Base-by-base conservation (phyloP, 30 jellyfish, hydroid and myxozoan genomes). In the Aurelia aurita complex sp. Pacific region DNA sequence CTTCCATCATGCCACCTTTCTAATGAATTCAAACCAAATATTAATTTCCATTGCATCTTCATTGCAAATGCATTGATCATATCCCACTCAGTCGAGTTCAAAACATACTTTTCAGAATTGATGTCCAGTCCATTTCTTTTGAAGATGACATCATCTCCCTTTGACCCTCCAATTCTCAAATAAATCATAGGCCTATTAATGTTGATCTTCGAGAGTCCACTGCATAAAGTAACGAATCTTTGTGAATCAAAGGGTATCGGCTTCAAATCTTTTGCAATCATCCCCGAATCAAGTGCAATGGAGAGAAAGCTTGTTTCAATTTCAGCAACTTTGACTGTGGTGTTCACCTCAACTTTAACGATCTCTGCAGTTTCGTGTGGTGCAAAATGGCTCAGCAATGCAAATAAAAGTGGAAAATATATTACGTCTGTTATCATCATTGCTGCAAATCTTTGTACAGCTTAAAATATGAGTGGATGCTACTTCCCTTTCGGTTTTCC, bases 101-200 rank as follows among this genome's bases (percentile, higher is more conserved):
- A 32, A 59, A 65, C 72, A 81, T 43, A 74, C 19, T 64, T 67
- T 42, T 68, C 86, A 33, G 96, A 69, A 40, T 36, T 59, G 73
- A 50, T 13, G 51, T 86, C 96, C 36, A 69, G 77, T 19, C 96
- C 96, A 5, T 42, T n/a, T 73, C 52, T 36, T 15, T 68, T 55
- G 81, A 76, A 91, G 2, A 64, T 74, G 29, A 86, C 73, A 66
- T 78, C 85, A 85, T 91, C 98, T 32, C 69, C 94, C 19, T 35
- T 73, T 23, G 83, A 43, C 59, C 98, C 98, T 10, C 98, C 98
- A 78, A 91, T 73, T 54, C 98, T 66, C 46, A 91, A 75, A 64
- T 76, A 85, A 50, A 80, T 52, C 82, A 86, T 85, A 10, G 93
- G 89, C 38, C 97, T 69, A 64, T 76, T 76, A 18, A 74, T 61